phyloP scores from a whole-genome alignment of 2,113 vertebrate species.

The Zootoca vivipara region DNA sequence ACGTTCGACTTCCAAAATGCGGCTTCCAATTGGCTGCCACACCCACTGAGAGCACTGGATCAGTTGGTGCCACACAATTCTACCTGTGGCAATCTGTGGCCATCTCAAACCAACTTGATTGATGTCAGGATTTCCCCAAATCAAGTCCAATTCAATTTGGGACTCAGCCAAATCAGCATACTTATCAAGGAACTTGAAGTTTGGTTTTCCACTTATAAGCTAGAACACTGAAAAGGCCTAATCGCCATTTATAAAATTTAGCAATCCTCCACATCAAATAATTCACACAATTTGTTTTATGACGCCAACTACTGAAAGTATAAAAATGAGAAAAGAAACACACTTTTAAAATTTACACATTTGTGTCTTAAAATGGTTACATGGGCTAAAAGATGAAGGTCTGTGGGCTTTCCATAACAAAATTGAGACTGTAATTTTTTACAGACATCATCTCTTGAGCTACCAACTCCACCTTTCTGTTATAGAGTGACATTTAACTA shows the following conservation, averaged over 20 bases:
- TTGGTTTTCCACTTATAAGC: neutral
- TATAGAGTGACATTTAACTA: slow-evolving; percentile 64
- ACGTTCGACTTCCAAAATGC: too few relatives aligned
- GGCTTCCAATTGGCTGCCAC: too few relatives aligned
- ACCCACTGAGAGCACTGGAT: too few relatives aligned
- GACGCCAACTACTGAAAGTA: neutral
- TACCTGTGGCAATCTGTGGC: too few relatives aligned
- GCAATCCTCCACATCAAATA: neutral
- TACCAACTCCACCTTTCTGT: neutral
- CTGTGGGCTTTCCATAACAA: neutral
- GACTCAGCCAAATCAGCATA: too few relatives aligned
- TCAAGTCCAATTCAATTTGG: too few relatives aligned
- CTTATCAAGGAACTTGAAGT: neutral
- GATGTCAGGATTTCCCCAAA: too few relatives aligned
- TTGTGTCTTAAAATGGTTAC: neutral
- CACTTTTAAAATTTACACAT: neutral
- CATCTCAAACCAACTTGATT: too few relatives aligned
- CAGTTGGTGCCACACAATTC: too few relatives aligned
- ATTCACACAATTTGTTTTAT: neutral
- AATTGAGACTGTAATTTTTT: slow-evolving; percentile 45
- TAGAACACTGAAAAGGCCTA: neutral
- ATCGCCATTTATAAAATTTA: neutral
- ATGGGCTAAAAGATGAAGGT: slow-evolving; percentile 20
- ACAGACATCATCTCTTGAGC: slow-evolving; percentile 54
- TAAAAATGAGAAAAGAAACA: too few relatives aligned